A percentile compares a stretch with the other conserved stretches of the same genome.
Evolutionary conservation across 2,113 vertebrate genomes (phyloP).

Genomic region (Zosterops lateralis): DNA sequence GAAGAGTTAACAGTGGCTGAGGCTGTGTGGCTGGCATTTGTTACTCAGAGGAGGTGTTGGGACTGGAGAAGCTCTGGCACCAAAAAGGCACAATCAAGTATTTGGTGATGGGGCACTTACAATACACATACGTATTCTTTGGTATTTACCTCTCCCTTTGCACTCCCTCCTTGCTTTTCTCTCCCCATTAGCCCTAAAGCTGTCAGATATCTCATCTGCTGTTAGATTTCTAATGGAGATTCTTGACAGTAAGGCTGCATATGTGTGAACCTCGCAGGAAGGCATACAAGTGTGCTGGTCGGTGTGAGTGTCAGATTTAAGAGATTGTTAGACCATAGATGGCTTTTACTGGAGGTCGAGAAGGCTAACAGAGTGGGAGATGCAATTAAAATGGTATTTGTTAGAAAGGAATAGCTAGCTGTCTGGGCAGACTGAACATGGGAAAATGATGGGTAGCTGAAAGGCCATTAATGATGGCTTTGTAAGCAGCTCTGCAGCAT

Average conservation of each 20-base stretch:
- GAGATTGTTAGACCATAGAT: conserved; percentile 54
- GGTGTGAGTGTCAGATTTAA: conserved; percentile 59
- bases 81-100: not conserved
- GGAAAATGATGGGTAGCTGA: conserved; percentile 58
- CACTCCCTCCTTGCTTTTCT: not conserved
- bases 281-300: not conserved
- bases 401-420: conserved; percentile 63
- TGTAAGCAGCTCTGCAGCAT: conserved; percentile 53
- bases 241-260: not conserved
- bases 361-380: conserved; percentile 70
- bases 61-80: not conserved
- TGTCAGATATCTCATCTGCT: not conserved
- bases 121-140: not conserved
- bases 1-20: conserved; percentile 36
- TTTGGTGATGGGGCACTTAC: not conserved
- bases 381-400: conserved; percentile 69
- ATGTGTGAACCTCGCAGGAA: not conserved
- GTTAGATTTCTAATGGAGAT: not conserved
- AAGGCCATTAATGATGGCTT: conserved; percentile 57
- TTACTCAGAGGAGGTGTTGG: not conserved
- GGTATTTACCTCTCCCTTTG: not conserved
- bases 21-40: not conserved
- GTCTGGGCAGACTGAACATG: conserved; percentile 16
- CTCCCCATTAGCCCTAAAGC: not conserved
- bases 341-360: conserved; percentile 72